A percentile compares a stretch with the other conserved stretches of the same genome.
These are phyloP conservation scores for Cottoperca gobio DNA, from an alignment of 2,797 vertebrate species.

Conservation along the genomic window DNA sequence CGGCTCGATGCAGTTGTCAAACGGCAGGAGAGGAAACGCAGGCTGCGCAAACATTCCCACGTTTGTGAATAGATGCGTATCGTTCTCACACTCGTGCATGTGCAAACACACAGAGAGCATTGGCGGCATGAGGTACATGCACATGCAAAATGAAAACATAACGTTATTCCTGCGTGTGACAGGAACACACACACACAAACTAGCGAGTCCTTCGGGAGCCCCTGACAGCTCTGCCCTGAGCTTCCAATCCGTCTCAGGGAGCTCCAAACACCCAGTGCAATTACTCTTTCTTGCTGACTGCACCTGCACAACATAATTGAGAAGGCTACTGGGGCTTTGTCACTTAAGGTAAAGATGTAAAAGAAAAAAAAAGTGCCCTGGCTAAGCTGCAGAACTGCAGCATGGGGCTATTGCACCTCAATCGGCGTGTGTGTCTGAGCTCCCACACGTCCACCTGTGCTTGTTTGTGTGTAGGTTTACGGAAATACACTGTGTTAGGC, in stretches of 20 bases:
- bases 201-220: constrained; percentile 59
- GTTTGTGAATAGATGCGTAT: constrained; percentile 22
- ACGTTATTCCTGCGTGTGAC: constrained; percentile 51
- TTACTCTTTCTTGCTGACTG: constrained; percentile 85
- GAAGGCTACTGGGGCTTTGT: constrained; percentile 78
- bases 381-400: constrained; percentile 61
- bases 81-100: neutral
- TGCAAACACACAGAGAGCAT: constrained; percentile 20
- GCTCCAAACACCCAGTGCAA: constrained; percentile 80
- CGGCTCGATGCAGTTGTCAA: constrained; percentile 60
- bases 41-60: neutral
- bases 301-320: constrained; percentile 82
- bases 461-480: constrained; percentile 35
- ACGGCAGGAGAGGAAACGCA: constrained; percentile 4
- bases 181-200: constrained; percentile 31
- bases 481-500: constrained; percentile 27
- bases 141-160: constrained; percentile 58
- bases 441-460: neutral
- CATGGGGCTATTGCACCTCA: constrained; percentile 47
- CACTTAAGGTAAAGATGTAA: constrained; percentile 81
- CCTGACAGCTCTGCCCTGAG: constrained; percentile 76
- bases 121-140: constrained; percentile 10
- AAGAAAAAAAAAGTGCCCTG: constrained; percentile 37
- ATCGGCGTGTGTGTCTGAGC: neutral
- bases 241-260: constrained; percentile 76